Evolutionary conservation across 2,888 invertebrate genomes (phyloP), one percentile per base, ranked within the genome.

Genomic region (Ditylenchus weischeri): DNA sequence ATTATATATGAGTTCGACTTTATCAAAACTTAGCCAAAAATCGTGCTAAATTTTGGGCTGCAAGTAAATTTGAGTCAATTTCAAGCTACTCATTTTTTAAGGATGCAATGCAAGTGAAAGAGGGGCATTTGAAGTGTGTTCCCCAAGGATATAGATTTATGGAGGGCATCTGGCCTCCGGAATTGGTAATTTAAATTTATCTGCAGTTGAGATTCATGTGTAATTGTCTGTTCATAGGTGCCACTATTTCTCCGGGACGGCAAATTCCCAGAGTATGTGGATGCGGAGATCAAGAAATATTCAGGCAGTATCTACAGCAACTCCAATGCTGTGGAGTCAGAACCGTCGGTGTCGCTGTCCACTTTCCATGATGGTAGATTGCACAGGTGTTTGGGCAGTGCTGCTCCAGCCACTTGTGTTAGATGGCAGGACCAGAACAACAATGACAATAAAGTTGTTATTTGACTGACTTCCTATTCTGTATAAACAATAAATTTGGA

Each of bases 21-120:
- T n/a, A n/a, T n/a, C n/a, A n/a, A n/a, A n/a, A n/a, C n/a, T n/a
- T n/a, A n/a, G n/a, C n/a, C n/a, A n/a, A n/a, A n/a, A n/a, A n/a
- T n/a, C n/a, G n/a, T n/a, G n/a, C n/a, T n/a, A n/a, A n/a, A n/a
- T n/a, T n/a, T n/a, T n/a, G n/a, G n/a, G n/a, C n/a, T n/a, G n/a
- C n/a, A n/a, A n/a, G n/a, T n/a, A n/a, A n/a, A n/a, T n/a, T n/a
- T n/a, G n/a, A n/a, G n/a, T n/a, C n/a, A n/a, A n/a, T n/a, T n/a
- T n/a, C n/a, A n/a, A n/a, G n/a, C n/a, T n/a, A n/a, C n/a, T n/a
- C n/a, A n/a, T 29, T 62, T 21, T 65, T 76, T 62, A 62, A 77
- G 72, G 75, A 78, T 36, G 81, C 81, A 19, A 80, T 81, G 59
- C 75, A 76, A 65, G 81, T 81, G 64, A 81, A 81, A 57, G 69